A percentile compares a stretch with the other conserved stretches of the same genome.
Conservation (phyloP, 1,140 invertebrate species). For the Polypedilum pembai region DNA sequence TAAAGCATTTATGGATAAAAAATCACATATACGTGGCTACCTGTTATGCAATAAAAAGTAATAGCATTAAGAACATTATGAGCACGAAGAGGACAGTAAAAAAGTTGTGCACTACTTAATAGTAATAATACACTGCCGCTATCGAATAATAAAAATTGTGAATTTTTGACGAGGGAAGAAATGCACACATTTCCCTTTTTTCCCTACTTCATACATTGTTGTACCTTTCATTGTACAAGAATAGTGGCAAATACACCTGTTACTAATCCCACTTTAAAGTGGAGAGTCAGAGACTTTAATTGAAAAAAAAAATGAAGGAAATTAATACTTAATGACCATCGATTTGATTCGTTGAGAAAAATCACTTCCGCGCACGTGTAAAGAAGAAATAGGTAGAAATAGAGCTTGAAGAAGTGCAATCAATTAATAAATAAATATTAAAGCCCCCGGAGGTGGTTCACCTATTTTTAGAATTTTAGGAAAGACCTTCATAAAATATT, state of each 20-base stretch:
- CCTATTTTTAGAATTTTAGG: constrained; percentile 18
- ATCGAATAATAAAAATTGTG: not conserved
- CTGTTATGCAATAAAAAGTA: not conserved
- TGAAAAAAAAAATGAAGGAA: too few species aligned
- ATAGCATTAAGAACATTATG: not conserved
- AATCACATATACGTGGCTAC: not conserved
- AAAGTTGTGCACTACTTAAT: constrained; percentile 23
- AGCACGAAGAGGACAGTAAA: not conserved
- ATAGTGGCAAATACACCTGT: constrained; percentile 16
- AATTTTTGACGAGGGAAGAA: not conserved
- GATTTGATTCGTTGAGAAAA: not conserved
- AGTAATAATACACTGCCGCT: constrained; percentile 5
- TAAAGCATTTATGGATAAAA: not conserved
- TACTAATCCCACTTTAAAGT: not conserved
- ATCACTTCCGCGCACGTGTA: constrained; percentile 1
- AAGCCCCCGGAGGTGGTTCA: not conserved
- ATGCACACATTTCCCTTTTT: not conserved
- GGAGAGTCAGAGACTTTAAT: too few species aligned
- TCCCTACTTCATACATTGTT: not conserved
- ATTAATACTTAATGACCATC: not conserved
- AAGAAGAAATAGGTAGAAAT: not conserved
- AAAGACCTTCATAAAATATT: constrained; percentile 19
- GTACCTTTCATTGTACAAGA: not conserved
- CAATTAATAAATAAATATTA: constrained; percentile 13
- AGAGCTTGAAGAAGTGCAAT: not conserved